These are phyloP conservation scores for Spinibarbus caldwelli DNA, from an alignment of 2,797 vertebrate genomes.

Conservation along the genomic window DNA sequence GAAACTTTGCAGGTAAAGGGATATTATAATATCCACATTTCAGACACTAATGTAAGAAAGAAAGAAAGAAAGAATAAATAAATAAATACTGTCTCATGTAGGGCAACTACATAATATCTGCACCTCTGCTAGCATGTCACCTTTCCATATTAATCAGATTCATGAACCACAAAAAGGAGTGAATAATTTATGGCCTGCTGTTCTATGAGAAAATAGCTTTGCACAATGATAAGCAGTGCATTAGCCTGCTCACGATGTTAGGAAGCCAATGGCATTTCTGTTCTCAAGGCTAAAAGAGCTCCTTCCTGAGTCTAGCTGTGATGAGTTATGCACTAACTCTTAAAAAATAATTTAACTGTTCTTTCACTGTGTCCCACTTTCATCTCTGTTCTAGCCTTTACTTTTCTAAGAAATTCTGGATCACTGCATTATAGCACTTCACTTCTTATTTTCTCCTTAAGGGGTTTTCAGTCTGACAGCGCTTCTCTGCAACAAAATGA, in stretches of 20 bases:
- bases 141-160: conserved; percentile 47
- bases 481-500: background rate
- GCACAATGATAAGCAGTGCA: conserved; percentile 49
- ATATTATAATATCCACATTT: conserved; percentile 9
- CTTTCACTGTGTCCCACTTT: background rate
- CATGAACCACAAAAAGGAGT: background rate
- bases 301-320: conserved; percentile 15
- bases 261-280: conserved; percentile 36
- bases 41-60: background rate
- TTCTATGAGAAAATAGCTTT: conserved; percentile 49
- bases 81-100: background rate
- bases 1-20: background rate
- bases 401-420: background rate
- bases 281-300: conserved; percentile 24
- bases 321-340: conserved; percentile 8
- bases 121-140: background rate
- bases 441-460: background rate
- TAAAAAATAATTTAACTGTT: conserved; percentile 2
- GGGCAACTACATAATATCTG: background rate
- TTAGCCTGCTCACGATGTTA: conserved; percentile 33
- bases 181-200: conserved; percentile 47
- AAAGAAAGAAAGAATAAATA: background rate
- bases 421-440: background rate
- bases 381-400: conserved; percentile 2
- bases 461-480: background rate